phyloP scores from a whole-genome alignment of 2,888 invertebrate genomes.

The Macrophya alboannulata region DNA sequence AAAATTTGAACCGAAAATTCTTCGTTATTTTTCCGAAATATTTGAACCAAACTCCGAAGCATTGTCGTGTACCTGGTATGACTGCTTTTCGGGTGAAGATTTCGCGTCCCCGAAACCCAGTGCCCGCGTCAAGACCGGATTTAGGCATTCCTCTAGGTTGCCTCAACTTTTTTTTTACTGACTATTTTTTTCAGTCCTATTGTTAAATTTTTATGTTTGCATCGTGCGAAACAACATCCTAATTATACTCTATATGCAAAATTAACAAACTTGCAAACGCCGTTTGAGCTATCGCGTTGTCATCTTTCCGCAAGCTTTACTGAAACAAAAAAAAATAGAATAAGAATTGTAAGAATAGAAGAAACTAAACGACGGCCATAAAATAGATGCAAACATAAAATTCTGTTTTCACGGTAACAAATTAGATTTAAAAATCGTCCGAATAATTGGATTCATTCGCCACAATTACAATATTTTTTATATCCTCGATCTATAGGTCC shows the following conservation, averaged over 20 bases:
- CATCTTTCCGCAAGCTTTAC: background rate
- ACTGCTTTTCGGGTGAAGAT: slow-evolving; percentile 51
- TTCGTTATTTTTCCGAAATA: background rate
- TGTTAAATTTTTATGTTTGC: background rate
- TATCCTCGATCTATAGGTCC: too few relatives aligned
- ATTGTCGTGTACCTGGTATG: slow-evolving; percentile 21
- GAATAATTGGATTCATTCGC: too few relatives aligned
- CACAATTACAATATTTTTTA: too few relatives aligned
- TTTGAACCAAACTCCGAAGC: background rate
- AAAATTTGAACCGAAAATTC: background rate
- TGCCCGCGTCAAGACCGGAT: slow-evolving; percentile 54
- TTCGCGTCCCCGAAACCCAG: slow-evolving; percentile 54
- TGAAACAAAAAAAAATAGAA: background rate
- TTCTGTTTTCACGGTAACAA: too few relatives aligned
- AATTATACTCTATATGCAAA: background rate
- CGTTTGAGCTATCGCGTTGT: background rate
- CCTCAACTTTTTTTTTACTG: background rate
- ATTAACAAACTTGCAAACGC: background rate
- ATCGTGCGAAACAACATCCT: background rate
- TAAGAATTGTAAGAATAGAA: too few relatives aligned
- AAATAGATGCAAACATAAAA: too few relatives aligned
- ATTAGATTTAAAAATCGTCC: too few relatives aligned
- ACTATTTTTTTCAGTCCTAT: background rate
- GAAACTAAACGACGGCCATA: background rate
- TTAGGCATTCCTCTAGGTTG: background rate